Evolutionary conservation across 2,888 invertebrate genomes (phyloP).

Genomic region (Amitus sp.): DNA sequence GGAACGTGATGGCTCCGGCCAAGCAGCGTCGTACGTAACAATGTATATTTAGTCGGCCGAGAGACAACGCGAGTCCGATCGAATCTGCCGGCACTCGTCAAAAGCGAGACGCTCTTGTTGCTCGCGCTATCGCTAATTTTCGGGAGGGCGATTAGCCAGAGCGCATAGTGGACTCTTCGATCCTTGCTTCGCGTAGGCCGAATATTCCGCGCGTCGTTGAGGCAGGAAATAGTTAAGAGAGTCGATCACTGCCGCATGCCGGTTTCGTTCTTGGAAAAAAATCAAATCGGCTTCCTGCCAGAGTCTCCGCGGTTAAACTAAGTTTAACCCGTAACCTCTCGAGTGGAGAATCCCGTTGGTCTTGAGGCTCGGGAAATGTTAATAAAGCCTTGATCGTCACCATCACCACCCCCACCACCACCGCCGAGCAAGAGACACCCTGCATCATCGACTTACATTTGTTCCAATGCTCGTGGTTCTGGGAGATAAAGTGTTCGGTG

Average conservation of each 20-base stretch:
- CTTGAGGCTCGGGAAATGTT: too few species aligned
- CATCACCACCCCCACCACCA: constrained; percentile 28
- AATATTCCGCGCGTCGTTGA: constrained; percentile 15
- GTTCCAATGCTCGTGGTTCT: constrained; percentile 57
- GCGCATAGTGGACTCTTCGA: not conserved
- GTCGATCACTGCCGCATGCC: constrained; percentile 49
- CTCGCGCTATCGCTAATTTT: too few species aligned
- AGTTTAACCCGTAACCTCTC: constrained; percentile 54
- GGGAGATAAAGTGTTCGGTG: constrained; percentile 49
- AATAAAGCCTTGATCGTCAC: constrained; percentile 14
- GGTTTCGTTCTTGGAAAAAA: constrained; percentile 52
- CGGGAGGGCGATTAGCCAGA: not conserved
- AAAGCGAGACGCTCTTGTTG: too few species aligned
- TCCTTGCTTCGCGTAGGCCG: constrained; percentile 11
- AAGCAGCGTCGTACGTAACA: constrained; percentile 53
- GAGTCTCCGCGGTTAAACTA: constrained; percentile 59
- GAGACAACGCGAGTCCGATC: constrained; percentile 53
- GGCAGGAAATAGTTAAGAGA: not conserved
- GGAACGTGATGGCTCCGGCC: constrained; percentile 55
- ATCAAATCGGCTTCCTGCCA: constrained; percentile 47
- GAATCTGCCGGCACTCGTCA: too few species aligned
- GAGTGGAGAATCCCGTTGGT: too few species aligned
- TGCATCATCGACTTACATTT: constrained; percentile 63
- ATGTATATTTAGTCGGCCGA: constrained; percentile 57
- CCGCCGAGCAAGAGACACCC: too few species aligned